phyloP scores from a whole-genome alignment of 2,888 invertebrate species.

The Ferdinandea cuprea region DNA sequence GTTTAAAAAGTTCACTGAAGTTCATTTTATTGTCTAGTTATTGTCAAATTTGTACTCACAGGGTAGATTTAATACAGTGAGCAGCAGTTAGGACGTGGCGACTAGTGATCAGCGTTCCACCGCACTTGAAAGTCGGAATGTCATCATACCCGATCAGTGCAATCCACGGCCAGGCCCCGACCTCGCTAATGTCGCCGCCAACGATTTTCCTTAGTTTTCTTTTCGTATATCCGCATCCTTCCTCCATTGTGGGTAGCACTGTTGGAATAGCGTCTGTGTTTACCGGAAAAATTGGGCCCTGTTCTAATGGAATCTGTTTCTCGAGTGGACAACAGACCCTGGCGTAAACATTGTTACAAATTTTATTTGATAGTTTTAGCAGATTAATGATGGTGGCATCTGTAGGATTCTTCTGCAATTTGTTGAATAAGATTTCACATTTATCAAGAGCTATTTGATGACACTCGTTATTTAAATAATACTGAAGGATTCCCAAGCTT shows the following conservation, averaged over 20 bases:
- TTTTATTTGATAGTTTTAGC: slow-evolving; percentile 78
- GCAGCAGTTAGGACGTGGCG: slow-evolving; percentile 88
- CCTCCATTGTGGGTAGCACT: slow-evolving; percentile 80
- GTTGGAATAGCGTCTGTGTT: slow-evolving; percentile 77
- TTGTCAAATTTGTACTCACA: slow-evolving; percentile 77
- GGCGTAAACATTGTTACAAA: slow-evolving; percentile 76
- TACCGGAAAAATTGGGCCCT: background rate
- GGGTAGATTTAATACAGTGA: slow-evolving; percentile 79
- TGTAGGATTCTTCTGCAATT: slow-evolving; percentile 75
- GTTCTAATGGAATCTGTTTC: background rate
- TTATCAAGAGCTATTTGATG: slow-evolving; percentile 76
- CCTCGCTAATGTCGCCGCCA: slow-evolving; percentile 87
- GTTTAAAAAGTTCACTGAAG: background rate
- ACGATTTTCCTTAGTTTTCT: slow-evolving; percentile 85
- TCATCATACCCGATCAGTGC: slow-evolving; percentile 88
- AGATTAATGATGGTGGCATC: slow-evolving; percentile 77
- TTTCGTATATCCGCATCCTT: slow-evolving; percentile 86
- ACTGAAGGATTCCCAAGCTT: slow-evolving; percentile 50
- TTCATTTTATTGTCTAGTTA: too few species aligned
- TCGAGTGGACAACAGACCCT: slow-evolving; percentile 79
- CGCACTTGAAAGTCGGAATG: slow-evolving; percentile 83
- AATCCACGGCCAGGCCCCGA: slow-evolving; percentile 92
- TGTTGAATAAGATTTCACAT: slow-evolving; percentile 76
- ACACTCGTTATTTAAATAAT: background rate
- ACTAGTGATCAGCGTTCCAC: slow-evolving; percentile 84